Evolutionary conservation across 2,888 invertebrate species (phyloP).

Genomic region (Steinernema hermaphroditum): DNA sequence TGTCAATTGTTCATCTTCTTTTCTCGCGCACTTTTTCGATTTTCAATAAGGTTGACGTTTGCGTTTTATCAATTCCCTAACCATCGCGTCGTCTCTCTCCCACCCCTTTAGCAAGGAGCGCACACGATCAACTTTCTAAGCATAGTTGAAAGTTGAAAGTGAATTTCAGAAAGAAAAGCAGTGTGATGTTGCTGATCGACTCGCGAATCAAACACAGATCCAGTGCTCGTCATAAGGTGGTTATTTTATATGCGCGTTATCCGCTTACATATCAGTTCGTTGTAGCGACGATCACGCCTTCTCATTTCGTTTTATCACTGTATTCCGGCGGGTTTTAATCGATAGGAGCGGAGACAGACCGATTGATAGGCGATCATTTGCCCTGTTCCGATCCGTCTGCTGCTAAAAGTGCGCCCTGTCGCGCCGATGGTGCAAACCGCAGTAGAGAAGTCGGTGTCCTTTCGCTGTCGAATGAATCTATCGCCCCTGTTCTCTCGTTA

Average conservation of each 20-base stretch:
- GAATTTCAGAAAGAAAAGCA: no score
- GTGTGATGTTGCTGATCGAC: no score
- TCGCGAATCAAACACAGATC: no score
- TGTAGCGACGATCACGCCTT: not conserved
- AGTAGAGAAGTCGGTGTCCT: not conserved
- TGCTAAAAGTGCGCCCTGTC: slow-evolving; percentile 20
- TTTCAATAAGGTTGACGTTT: no score
- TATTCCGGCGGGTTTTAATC: not conserved
- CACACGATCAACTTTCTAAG: no score
- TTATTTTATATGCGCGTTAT: slow-evolving; percentile 9
- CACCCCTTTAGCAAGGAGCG: no score
- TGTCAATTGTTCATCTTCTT: no score
- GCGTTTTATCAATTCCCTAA: no score
- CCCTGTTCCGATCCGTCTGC: slow-evolving; percentile 2
- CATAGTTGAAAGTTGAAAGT: no score
- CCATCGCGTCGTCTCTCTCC: no score
- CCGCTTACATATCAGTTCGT: slow-evolving; percentile 3
- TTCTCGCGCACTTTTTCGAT: no score
- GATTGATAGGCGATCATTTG: slow-evolving; percentile 21
- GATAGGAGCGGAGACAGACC: slow-evolving; percentile 12
- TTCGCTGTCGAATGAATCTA: not conserved
- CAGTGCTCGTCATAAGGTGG: no score
- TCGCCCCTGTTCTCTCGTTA: not conserved
- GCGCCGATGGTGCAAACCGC: slow-evolving; percentile 13
- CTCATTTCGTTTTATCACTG: slow-evolving; percentile 16